Evolutionary conservation across 1,140 invertebrate species (phyloP).

Genomic region (Agrypnia vestita): DNA sequence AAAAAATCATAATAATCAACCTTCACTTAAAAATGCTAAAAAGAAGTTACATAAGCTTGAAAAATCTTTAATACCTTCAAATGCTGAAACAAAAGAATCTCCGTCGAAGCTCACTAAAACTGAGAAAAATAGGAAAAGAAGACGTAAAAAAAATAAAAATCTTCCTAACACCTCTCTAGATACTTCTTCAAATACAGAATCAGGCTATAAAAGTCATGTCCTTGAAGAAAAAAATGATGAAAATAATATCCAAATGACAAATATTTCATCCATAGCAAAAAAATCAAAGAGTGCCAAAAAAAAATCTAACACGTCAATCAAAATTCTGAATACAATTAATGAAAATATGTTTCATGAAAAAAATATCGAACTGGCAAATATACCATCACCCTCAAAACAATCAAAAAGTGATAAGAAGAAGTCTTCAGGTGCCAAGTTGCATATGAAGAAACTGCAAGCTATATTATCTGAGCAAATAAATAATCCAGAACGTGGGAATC

Average conservation of each 20-base stretch:
- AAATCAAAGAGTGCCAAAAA: background rate
- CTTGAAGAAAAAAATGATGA: background rate
- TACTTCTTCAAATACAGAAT: background rate
- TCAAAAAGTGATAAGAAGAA: slow-evolving; percentile 4
- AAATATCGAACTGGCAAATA: background rate
- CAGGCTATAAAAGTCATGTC: background rate
- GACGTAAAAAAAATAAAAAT: slow-evolving; percentile 38
- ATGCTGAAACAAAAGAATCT: slow-evolving; percentile 4
- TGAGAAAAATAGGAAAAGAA: slow-evolving; percentile 42
- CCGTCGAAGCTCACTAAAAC: slow-evolving; percentile 24
- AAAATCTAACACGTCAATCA: background rate
- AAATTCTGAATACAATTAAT: background rate
- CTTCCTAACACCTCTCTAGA: background rate
- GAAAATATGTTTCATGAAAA: background rate
- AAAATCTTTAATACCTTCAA: slow-evolving; percentile 11
- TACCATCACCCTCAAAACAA: background rate
- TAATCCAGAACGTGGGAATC: background rate
- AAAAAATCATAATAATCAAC: slow-evolving; percentile 8
- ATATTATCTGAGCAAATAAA: slow-evolving; percentile 3
- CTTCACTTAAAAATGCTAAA: slow-evolving; percentile 31
- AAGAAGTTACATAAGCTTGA: slow-evolving; percentile 17
- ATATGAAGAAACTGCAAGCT: background rate
- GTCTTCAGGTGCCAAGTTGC: background rate
- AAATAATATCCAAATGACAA: no score
- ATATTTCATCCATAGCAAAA: background rate